Conservation (phyloP, 2,888 invertebrate species). For the Glomeris marginata region DNA sequence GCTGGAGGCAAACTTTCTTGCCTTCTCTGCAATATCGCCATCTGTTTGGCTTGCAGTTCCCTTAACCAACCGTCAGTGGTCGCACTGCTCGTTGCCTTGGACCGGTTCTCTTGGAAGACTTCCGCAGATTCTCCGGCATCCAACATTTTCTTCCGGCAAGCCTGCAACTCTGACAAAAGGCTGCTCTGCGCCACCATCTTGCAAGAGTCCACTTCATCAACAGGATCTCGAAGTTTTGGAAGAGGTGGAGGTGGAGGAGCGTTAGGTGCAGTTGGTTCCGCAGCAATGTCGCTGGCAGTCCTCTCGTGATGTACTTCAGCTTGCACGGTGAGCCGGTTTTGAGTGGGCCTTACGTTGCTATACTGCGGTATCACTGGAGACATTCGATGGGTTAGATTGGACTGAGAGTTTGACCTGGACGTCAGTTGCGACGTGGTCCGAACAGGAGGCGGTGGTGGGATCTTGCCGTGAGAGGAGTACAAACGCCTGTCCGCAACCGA, state of each 20-base stretch:
- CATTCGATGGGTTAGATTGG: slow-evolving; percentile 6
- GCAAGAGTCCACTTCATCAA: too few species aligned
- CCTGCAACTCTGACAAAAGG: slow-evolving; percentile 22
- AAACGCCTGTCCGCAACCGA: slow-evolving; percentile 50
- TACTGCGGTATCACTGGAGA: background rate
- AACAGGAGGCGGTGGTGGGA: slow-evolving; percentile 62
- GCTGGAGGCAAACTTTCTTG: slow-evolving; percentile 2
- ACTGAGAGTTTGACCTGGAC: slow-evolving; percentile 6
- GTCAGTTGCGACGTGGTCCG: slow-evolving; percentile 68
- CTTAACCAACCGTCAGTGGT: slow-evolving; percentile 50
- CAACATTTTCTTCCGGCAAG: slow-evolving; percentile 32
- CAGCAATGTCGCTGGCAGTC: slow-evolving; percentile 27
- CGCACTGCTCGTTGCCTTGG: background rate
- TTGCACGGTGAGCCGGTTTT: slow-evolving; percentile 54
- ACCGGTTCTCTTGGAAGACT: too few species aligned
- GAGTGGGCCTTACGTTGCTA: background rate
- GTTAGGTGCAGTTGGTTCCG: slow-evolving; percentile 72
- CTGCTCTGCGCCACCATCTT: slow-evolving; percentile 22
- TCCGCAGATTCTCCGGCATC: slow-evolving; percentile 20
- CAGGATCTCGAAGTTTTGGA: slow-evolving; percentile 15
- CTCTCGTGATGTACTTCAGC: slow-evolving; percentile 65
- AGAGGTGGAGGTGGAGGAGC: slow-evolving; percentile 56
- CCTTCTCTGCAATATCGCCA: slow-evolving; percentile 40
- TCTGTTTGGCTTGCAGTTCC: slow-evolving; percentile 56
- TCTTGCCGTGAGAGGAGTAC: slow-evolving; percentile 61